These are phyloP conservation scores for Spea multiplicata DNA, from an alignment of 2,113 vertebrate genomes.

Conservation along the genomic window DNA sequence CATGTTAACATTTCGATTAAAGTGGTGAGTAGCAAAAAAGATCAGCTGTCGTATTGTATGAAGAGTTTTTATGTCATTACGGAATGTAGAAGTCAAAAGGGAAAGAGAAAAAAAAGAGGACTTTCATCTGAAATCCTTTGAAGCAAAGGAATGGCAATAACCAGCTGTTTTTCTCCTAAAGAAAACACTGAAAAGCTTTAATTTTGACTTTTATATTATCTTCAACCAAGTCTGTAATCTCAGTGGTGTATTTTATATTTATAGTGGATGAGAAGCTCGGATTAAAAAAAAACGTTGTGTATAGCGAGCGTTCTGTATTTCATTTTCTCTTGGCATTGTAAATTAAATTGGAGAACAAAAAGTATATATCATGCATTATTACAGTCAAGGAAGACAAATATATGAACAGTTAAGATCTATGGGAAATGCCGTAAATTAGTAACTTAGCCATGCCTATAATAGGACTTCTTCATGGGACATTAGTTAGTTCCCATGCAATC, in stretches of 20 bases:
- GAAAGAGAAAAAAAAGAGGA: constrained; percentile 48
- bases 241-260: constrained; percentile 51
- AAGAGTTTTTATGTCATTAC: constrained; percentile 41
- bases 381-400: constrained; percentile 41
- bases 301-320: constrained; percentile 22
- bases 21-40: constrained; percentile 56
- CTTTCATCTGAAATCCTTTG: constrained; percentile 54
- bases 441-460: constrained; percentile 34
- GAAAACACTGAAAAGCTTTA: constrained; percentile 46
- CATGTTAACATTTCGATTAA: constrained; percentile 60
- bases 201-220: constrained; percentile 30
- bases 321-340: constrained; percentile 35
- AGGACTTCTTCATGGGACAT: constrained; percentile 39
- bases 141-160: constrained; percentile 50
- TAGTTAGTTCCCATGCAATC: constrained; percentile 37
- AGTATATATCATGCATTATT: constrained; percentile 40
- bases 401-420: constrained; percentile 29
- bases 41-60: constrained; percentile 50
- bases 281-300: constrained; percentile 27
- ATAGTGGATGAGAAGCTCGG: constrained; percentile 41
- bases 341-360: constrained; percentile 37
- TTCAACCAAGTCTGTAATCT: constrained; percentile 42
- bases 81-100: constrained; percentile 52
- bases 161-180: constrained; percentile 51
- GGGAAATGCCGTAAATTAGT: constrained; percentile 34